Conservation (phyloP, 2,113 vertebrate genomes). For the Prinia subflava region DNA sequence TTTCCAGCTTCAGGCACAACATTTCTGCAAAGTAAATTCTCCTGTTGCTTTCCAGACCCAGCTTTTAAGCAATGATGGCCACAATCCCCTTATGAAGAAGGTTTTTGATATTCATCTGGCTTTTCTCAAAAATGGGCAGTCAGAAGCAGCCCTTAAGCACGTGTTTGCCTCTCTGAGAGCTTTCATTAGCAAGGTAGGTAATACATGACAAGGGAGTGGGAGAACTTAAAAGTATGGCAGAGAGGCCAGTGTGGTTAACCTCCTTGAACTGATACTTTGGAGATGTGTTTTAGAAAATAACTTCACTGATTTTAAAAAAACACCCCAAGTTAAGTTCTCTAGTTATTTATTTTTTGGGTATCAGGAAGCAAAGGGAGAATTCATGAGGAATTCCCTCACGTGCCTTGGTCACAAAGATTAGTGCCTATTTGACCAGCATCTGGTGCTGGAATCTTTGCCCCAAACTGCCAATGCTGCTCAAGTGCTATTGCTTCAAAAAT, state of each 20-base stretch:
- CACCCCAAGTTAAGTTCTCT: background rate
- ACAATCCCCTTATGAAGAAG: slow-evolving; percentile 95
- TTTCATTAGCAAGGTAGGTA: slow-evolving; percentile 91
- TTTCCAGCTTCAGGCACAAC: background rate
- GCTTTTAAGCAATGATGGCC: slow-evolving; percentile 89
- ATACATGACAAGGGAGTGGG: background rate
- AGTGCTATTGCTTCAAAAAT: background rate
- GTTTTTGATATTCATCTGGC: slow-evolving; percentile 93
- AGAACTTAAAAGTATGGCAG: accelerated
- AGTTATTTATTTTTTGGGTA: background rate
- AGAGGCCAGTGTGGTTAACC: background rate
- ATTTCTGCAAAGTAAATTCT: background rate
- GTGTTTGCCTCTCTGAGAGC: slow-evolving; percentile 90
- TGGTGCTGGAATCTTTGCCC: background rate
- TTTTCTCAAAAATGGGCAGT: slow-evolving; percentile 91
- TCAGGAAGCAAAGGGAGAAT: background rate
- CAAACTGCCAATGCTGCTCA: background rate
- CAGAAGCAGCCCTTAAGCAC: slow-evolving; percentile 88
- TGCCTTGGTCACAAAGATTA: background rate
- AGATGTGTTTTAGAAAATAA: background rate
- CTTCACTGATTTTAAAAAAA: background rate
- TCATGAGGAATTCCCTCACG: background rate
- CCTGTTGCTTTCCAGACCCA: slow-evolving; percentile 78
- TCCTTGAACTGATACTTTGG: background rate
- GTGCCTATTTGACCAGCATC: background rate